Percentiles rank a stretch among this genome's conserved stretches.
Conservation (phyloP, 2,113 vertebrate species). For the Pelmatolapia mariae region DNA sequence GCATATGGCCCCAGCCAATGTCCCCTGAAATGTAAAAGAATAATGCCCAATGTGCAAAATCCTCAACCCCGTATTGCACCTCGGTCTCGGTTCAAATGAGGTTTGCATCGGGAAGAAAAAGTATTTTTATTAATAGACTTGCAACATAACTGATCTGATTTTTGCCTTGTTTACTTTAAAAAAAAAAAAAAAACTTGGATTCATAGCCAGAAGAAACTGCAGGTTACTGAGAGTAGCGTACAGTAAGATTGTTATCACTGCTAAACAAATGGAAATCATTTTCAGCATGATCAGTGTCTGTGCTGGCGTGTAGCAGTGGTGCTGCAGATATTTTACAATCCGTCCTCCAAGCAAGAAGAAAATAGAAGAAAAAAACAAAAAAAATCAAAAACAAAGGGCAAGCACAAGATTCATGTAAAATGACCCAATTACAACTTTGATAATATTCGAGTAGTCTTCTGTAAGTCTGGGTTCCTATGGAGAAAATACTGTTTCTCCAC, state of each 20-base stretch:
- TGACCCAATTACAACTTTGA: neutral
- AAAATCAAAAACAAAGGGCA: neutral
- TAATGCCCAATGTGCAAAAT: conserved; percentile 63
- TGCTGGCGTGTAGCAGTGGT: neutral
- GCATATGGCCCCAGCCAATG: conserved; percentile 31
- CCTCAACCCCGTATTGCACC: conserved; percentile 34
- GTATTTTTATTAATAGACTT: neutral
- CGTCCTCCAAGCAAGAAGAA: neutral
- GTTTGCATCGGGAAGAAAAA: neutral
- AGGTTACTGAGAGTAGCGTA: neutral
- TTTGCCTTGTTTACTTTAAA: neutral
- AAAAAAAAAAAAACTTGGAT: neutral
- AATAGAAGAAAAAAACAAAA: neutral
- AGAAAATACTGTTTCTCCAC: neutral
- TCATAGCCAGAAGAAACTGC: neutral
- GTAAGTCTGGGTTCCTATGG: neutral
- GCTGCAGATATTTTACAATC: neutral
- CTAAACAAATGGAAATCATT: neutral
- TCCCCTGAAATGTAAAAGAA: conserved; percentile 42
- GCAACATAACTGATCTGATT: neutral
- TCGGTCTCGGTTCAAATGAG: conserved; percentile 2
- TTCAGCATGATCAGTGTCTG: neutral
- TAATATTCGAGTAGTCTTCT: neutral
- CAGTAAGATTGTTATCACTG: neutral
- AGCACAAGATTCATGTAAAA: conserved; percentile 7